phyloP scores from a whole-genome alignment of 1,140 invertebrate genomes.

The Eurosta solidaginis region DNA sequence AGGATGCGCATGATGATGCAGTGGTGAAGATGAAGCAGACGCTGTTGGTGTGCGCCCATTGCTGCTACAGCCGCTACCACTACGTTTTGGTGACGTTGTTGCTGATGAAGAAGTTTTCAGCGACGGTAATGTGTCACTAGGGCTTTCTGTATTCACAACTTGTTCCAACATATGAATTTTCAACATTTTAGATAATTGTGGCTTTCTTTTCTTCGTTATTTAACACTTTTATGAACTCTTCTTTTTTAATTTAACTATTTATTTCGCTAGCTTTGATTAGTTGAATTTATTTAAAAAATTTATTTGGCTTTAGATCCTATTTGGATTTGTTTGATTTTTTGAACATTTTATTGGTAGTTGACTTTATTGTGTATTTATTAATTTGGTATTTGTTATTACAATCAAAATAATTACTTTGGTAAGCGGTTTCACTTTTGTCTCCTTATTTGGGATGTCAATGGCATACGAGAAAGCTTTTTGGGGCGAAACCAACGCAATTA shows the following conservation, averaged over 20 bases:
- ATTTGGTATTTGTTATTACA: background rate
- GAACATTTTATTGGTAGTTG: background rate
- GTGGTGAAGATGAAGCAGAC: conserved; percentile 49
- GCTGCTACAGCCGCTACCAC: conserved; percentile 37
- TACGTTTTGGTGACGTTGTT: conserved; percentile 1
- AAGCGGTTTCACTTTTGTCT: background rate
- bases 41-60: conserved; percentile 46
- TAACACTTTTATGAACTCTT: too few species aligned
- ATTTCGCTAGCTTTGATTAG: background rate
- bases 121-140: conserved; percentile 44
- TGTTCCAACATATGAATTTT: conserved; percentile 57
- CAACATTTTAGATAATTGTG: conserved; percentile 42
- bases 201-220: background rate
- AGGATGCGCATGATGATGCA: conserved; percentile 44
- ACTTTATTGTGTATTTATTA: background rate
- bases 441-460: background rate
- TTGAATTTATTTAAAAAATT: too few species aligned
- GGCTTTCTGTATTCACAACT: conserved; percentile 49
- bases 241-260: background rate
- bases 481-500: background rate
- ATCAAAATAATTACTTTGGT: background rate
- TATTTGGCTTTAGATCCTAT: too few species aligned
- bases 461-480: background rate
- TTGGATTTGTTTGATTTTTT: too few species aligned
- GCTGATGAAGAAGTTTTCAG: conserved; percentile 37